Evolutionary conservation across 2,888 invertebrate genomes (phyloP), one percentile per base, ranked within the genome.

Genomic region (Gortyna flavago): DNA sequence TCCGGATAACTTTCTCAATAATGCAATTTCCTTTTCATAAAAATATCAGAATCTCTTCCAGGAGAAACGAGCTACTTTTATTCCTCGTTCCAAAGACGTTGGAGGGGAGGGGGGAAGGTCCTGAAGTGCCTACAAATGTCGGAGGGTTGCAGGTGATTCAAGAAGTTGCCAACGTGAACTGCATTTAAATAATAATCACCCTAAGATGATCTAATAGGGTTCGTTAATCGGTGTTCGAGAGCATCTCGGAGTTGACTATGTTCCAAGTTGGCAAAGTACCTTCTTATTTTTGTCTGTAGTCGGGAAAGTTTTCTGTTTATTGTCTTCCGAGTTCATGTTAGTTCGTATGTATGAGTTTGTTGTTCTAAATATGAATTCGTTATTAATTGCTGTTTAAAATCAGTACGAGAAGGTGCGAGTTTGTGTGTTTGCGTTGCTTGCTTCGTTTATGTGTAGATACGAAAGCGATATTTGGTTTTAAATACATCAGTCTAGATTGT

Each of bases 111-210:
- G 6, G 32, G 72, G 38, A 38, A 29, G 51, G 62, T 75, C 68
- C 75, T 65, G 77, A 81, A 85, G 79, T 85, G 79, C 85, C 85
- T 85, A 85, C 80, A 84, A 86, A 82, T 84, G 84, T 86, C 54
- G 76, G 74, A 75, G 68, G 75, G 82, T 72, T 85, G 82, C 83
- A 85, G 86, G 83, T 86, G 84, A 82, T 79, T 80, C 77, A 61
- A 84, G 85, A 80, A 80, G 78, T 86, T 83, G 79, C 77, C 76
- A 80, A 80, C 85, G 86, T 85, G 85, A 76, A 79, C 77, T 77
- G 79, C 85, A 84, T 85, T 85, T 84, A 82, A 85, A 85, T 85
- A 85, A 85, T 84, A 85, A 85, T 85, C 84, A 81, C 78, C 75
- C 38, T 51, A 35, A 82, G 81, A 85, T 84, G 77, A 79, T 85